These are phyloP conservation scores for Sinohyriopsis cumingii DNA, from an alignment of 2,888 invertebrate genomes.

Conservation along the genomic window DNA sequence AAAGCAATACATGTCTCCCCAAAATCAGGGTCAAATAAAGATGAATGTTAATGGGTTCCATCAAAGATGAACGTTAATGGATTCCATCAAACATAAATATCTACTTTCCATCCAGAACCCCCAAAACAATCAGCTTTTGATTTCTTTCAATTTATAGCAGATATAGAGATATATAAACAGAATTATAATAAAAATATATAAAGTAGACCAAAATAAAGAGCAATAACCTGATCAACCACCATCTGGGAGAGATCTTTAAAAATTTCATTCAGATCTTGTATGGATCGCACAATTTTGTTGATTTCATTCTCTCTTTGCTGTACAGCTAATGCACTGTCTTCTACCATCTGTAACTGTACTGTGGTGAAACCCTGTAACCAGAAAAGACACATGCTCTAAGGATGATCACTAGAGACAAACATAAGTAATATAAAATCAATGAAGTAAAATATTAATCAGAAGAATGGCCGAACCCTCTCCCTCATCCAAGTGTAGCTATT, in stretches of 20 bases:
- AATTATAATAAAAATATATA: background rate
- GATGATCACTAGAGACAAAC: background rate
- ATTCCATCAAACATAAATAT: too few relatives aligned
- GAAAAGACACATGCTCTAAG: background rate
- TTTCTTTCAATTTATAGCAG: background rate
- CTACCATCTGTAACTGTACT: constrained; percentile 87
- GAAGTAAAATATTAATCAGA: too few relatives aligned
- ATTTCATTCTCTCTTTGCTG: constrained; percentile 81
- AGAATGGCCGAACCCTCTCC: too few relatives aligned
- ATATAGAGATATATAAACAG: background rate
- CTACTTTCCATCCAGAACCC: too few relatives aligned
- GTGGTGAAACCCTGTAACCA: constrained; percentile 71
- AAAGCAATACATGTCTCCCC: too few relatives aligned
- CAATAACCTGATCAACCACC: constrained; percentile 77
- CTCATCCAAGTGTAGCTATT: too few relatives aligned
- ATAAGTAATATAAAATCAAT: background rate
- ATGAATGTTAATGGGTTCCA: too few relatives aligned
- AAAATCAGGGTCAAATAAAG: too few relatives aligned
- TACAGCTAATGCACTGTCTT: constrained; percentile 73
- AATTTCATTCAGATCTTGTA: constrained; percentile 89
- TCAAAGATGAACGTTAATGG: too few relatives aligned
- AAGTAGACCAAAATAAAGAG: background rate
- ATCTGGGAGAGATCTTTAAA: constrained; percentile 83
- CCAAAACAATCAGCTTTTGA: too few relatives aligned
- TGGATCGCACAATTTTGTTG: constrained; percentile 91